Percentiles rank a stretch among this genome's conserved stretches.
Evolutionary conservation across 2,113 vertebrate genomes (phyloP).

Genomic region (Genyomyrus donnyi): DNA sequence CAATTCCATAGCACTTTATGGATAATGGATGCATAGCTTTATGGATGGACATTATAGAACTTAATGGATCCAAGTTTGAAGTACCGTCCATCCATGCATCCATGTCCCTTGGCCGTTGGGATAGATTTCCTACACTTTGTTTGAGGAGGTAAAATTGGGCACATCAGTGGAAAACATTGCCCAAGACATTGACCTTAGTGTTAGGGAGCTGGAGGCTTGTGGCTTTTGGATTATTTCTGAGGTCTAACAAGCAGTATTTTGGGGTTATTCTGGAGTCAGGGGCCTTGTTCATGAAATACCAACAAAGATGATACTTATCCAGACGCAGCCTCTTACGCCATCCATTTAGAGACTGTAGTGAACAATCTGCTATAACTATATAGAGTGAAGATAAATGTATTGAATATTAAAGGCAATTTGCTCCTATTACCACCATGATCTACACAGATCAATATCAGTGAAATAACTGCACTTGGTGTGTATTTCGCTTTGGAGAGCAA

Average conservation of each 20-base stretch:
- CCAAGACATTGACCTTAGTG: constrained; percentile 59
- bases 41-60: too few relatives aligned
- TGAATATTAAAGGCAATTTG: constrained; percentile 59
- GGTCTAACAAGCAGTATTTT: constrained; percentile 30
- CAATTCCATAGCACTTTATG: too few relatives aligned
- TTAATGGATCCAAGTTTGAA: too few relatives aligned
- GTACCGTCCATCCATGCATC: too few relatives aligned
- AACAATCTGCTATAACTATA: too few relatives aligned
- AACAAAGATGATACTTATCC: too few relatives aligned
- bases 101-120: constrained; percentile 20
- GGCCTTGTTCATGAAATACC: constrained; percentile 30
- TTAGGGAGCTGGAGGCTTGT: constrained; percentile 35
- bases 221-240: constrained; percentile 56
- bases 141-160: constrained; percentile 52
- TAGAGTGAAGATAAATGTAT: constrained; percentile 26
- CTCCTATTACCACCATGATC: constrained; percentile 48
- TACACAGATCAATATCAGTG: constrained; percentile 45
- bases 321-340: too few relatives aligned
- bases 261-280: constrained; percentile 29
- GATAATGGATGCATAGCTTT: too few relatives aligned
- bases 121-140: constrained; percentile 56
- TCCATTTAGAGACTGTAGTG: too few relatives aligned
- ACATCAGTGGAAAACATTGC: constrained; percentile 55
- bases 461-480: constrained; percentile 49
- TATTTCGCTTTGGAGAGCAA: constrained; percentile 57